Evolutionary conservation across 2,888 invertebrate species (phyloP).

Genomic region (Microplitis manilae): DNA sequence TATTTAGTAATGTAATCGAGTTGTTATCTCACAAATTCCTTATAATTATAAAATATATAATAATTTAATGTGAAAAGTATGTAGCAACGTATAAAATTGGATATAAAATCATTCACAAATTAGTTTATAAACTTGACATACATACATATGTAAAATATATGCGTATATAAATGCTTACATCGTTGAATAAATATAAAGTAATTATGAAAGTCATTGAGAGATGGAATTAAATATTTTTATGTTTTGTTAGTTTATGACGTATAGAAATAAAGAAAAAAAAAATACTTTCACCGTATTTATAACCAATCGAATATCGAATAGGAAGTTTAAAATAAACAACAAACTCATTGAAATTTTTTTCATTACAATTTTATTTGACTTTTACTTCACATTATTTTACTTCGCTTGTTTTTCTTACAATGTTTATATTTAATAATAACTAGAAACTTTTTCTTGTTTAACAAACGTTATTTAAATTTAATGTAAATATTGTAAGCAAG

Average conservation of each 20-base stretch:
- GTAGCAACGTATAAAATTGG: background rate
- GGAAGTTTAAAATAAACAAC: background rate
- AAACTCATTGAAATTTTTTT: background rate
- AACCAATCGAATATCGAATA: background rate
- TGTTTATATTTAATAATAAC: background rate
- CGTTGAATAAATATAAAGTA: background rate
- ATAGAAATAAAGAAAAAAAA: background rate
- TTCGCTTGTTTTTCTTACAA: background rate
- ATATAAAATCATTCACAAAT: background rate
- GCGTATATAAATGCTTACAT: background rate
- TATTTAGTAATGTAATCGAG: background rate
- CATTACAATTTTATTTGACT: background rate
- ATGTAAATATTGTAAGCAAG: background rate
- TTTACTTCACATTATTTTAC: background rate
- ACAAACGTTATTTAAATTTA: background rate
- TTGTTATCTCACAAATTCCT: background rate
- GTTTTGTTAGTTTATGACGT: background rate
- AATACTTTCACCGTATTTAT: background rate
- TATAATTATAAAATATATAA: background rate
- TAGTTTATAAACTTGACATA: constrained; percentile 7
- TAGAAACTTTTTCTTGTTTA: background rate
- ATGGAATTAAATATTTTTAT: background rate
- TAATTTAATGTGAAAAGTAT: background rate
- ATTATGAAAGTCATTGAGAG: background rate
- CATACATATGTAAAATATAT: background rate